Evolutionary conservation across 2,888 invertebrate species (phyloP).

Genomic region (Pristionchus fissidentatus): DNA sequence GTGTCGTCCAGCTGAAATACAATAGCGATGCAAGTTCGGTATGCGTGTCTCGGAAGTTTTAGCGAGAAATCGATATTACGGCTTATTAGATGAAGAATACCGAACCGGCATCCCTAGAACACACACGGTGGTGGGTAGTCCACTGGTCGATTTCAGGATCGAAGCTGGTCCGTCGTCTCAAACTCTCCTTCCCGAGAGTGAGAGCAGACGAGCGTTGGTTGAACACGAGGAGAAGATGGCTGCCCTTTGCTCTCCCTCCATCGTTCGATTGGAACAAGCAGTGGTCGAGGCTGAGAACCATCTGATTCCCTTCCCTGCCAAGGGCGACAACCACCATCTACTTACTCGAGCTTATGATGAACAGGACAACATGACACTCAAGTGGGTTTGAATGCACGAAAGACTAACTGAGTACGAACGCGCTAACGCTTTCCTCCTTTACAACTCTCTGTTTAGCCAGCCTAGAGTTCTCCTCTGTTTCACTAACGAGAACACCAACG

Average conservation of each 20-base stretch:
- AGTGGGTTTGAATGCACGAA: conserved; percentile 31
- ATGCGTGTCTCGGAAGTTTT: too few relatives aligned
- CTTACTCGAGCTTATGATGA: not conserved
- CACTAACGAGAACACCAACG: not conserved
- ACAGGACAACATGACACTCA: conserved; percentile 36
- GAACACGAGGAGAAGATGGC: conserved; percentile 36
- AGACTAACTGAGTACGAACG: not conserved
- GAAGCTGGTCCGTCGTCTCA: not conserved
- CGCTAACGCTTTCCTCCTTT: not conserved
- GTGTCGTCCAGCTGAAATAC: too few relatives aligned
- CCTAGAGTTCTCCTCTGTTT: not conserved
- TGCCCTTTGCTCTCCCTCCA: not conserved
- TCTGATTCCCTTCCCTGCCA: conserved; percentile 39
- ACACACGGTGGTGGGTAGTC: not conserved
- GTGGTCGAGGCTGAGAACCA: conserved; percentile 13
- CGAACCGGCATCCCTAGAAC: not conserved
- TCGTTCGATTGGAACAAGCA: conserved; percentile 20
- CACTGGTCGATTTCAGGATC: not conserved
- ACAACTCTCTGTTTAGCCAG: not conserved
- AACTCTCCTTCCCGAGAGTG: conserved; percentile 8
- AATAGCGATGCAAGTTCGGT: too few relatives aligned
- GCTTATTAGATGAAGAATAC: too few relatives aligned
- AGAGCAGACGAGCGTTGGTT: not conserved
- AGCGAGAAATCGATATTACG: too few relatives aligned
- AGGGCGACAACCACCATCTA: conserved; percentile 29